These are phyloP conservation scores for Sitta carolinensis DNA, from an alignment of 2,797 vertebrate genomes.

Conservation along the genomic window DNA sequence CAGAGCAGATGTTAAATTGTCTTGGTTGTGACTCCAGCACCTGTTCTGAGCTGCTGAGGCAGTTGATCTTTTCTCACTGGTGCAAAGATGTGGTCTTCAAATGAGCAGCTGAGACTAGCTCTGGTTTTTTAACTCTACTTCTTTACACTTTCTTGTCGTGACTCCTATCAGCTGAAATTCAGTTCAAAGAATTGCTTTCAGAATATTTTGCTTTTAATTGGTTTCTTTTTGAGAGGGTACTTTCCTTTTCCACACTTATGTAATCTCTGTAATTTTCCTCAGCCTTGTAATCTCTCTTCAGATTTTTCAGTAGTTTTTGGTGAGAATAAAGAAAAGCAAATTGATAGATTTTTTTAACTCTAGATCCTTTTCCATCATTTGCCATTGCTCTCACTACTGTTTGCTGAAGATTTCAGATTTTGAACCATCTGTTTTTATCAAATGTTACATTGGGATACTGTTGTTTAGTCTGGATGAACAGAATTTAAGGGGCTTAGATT, in stretches of 20 bases:
- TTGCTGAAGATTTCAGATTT: not conserved
- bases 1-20: not conserved
- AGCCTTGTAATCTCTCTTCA: not conserved
- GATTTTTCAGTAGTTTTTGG: not conserved
- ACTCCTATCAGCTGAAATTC: not conserved
- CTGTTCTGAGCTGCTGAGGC: not conserved
- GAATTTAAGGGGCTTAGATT: not conserved
- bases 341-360: not conserved
- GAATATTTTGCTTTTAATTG: not conserved
- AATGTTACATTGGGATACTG: not conserved
- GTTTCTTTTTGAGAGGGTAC: not conserved
- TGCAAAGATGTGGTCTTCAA: not conserved
- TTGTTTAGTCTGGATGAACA: not conserved
- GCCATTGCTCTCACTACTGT: not conserved
- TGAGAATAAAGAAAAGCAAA: not conserved
- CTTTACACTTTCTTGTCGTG: not conserved
- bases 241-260: not conserved
- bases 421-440: not conserved
- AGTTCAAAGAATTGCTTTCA: not conserved
- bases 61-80: not conserved
- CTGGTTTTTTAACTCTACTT: not conserved
- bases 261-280: too few species aligned
- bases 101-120: not conserved
- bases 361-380: not conserved
- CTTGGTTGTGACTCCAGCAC: not conserved